These are phyloP conservation scores for Dendrocincla tyrannina DNA, from an alignment of 2,797 vertebrate genomes.

Conservation along the genomic window DNA sequence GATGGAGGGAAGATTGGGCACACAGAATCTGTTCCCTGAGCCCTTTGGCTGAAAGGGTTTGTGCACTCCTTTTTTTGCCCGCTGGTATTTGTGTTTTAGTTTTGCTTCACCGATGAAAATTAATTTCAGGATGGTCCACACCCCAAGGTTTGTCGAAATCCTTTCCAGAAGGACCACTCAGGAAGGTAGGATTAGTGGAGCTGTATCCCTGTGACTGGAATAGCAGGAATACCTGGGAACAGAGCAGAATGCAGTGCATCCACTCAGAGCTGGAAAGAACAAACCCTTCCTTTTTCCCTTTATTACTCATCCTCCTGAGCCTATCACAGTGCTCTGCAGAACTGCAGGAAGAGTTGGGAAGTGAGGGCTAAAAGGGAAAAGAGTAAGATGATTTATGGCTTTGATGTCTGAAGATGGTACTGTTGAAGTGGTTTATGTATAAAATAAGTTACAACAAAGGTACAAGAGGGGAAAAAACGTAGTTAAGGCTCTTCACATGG, in stretches of 20 bases:
- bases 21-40: neutral
- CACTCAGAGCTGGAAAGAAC: neutral
- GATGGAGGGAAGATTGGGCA: neutral
- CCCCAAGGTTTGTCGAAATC: neutral
- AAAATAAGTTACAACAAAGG: neutral
- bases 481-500: neutral
- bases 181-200: neutral
- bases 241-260: neutral
- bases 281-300: neutral
- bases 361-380: neutral
- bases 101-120: neutral
- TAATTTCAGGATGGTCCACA: neutral
- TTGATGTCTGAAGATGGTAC: neutral
- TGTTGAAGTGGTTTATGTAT: neutral
- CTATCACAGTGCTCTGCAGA: neutral
- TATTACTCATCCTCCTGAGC: neutral
- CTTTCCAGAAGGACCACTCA: neutral
- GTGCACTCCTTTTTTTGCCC: constrained; percentile 14
- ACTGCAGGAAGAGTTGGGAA: neutral
- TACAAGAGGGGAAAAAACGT: neutral
- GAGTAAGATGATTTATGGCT: neutral
- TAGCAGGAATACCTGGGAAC: neutral
- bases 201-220: neutral
- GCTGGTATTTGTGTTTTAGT: neutral
- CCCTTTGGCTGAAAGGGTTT: constrained; percentile 8